Conservation (phyloP, 2,888 invertebrate genomes). For the Carabus problematicus region DNA sequence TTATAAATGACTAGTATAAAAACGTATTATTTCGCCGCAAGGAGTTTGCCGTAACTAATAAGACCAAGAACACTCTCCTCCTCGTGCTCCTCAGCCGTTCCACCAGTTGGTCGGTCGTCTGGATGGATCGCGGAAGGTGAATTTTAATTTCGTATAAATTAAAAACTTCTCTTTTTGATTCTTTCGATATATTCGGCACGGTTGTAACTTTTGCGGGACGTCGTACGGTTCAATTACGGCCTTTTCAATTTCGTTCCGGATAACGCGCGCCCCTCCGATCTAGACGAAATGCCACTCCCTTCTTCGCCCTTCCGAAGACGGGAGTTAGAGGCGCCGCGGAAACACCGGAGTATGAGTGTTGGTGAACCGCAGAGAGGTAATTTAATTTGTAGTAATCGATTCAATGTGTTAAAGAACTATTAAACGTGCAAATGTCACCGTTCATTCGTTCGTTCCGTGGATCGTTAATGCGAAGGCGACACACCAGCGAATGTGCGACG, state of each 20-base stretch:
- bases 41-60: conserved; percentile 11
- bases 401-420: conserved; percentile 27
- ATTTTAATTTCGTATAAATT: conserved; percentile 38
- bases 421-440: conserved; percentile 10
- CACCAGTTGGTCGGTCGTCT: conserved; percentile 9
- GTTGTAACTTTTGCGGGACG: conserved; percentile 18
- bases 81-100: too few species aligned
- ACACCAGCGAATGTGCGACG: too few species aligned
- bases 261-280: conserved; percentile 21
- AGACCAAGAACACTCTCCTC: too few species aligned
- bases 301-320: neutral
- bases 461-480: too few species aligned
- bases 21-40: conserved; percentile 20
- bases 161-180: conserved; percentile 33
- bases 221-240: conserved; percentile 24
- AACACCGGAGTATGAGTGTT: too few species aligned
- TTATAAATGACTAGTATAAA: conserved; percentile 29
- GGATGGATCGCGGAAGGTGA: too few species aligned
- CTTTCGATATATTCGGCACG: conserved; percentile 16
- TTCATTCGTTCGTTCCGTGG: too few species aligned
- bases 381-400: conserved; percentile 35
- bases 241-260: conserved; percentile 32
- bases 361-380: conserved; percentile 11
- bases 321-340: too few species aligned
- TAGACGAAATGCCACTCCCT: conserved; percentile 17